Evolutionary conservation across 2,888 invertebrate genomes (phyloP), one percentile per base, ranked within the genome.

Genomic region (Tipula lateralis): DNA sequence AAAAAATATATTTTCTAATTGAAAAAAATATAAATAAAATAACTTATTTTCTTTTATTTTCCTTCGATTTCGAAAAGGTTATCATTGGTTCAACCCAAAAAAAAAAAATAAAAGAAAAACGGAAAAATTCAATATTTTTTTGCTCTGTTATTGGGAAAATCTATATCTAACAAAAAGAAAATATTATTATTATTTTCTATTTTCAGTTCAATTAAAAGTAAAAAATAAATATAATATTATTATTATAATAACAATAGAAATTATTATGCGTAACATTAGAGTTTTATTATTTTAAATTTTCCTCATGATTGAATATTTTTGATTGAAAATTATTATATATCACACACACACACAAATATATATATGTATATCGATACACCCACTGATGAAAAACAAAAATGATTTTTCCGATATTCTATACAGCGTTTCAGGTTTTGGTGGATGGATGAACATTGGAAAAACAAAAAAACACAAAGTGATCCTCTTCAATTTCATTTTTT

Each of bases 251-350:
- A 66, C 66, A 66, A 66, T 66, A 24, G 66, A 24, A 66, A 66
- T 66, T 66, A 66, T 66, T 66, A 66, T 66, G 66, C 66, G 66
- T 66, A 66, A 66, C 66, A 66, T 66, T 66, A 66, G 66, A 66
- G 24, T 24, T 66, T 66, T 66, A 66, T 66, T 66, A 66, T 66
- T 66, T 66, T 24, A 66, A 66, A 66, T 66, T 66, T 66, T 66
- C 66, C 66, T 66, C 66, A 66, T 66, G 24, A 66, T 66, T 66
- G 66, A 66, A 66, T 66, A 66, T 66, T 66, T 66, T 66, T 66
- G 66, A 66, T 66, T 66, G 66, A 66, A 66, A 66, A 24, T 66
- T 24, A 66, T 16, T 24, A 24, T 66, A n/a, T n/a, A n/a, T n/a
- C n/a, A n/a, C n/a, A n/a, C n/a, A n/a, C n/a, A n/a, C n/a, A n/a